Percentiles rank a stretch among this genome's conserved stretches.
These are phyloP conservation scores for Mobula hypostoma DNA, from an alignment of 2,113 vertebrate genomes.

Conservation along the genomic window DNA sequence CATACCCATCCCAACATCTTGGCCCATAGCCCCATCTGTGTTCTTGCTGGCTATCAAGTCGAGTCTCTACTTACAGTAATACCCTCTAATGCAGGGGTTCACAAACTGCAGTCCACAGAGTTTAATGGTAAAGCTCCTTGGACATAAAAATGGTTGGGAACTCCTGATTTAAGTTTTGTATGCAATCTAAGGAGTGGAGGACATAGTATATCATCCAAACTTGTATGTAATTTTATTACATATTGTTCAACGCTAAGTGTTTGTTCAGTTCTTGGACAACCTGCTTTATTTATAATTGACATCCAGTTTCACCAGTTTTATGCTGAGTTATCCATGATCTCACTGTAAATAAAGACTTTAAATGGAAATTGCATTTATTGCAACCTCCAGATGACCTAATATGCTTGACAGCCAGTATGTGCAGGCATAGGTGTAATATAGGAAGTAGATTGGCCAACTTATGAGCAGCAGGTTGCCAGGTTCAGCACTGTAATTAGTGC, in stretches of 20 bases:
- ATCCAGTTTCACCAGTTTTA: not conserved
- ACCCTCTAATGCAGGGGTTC: too few relatives aligned
- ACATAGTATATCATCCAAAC: not conserved
- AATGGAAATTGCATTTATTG: not conserved
- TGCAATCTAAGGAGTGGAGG: not conserved
- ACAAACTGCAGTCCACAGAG: too few relatives aligned
- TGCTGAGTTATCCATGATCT: not conserved
- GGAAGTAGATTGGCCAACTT: not conserved
- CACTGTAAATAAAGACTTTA: too few relatives aligned
- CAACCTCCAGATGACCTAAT: not conserved
- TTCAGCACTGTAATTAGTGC: not conserved
- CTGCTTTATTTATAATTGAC: not conserved
- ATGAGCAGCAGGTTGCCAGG: not conserved
- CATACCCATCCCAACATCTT: too few relatives aligned
- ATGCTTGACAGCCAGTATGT: not conserved
- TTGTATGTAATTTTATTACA: not conserved
- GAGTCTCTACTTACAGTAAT: too few relatives aligned
- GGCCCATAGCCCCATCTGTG: too few relatives aligned
- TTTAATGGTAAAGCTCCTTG: too few relatives aligned
- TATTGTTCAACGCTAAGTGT: not conserved
- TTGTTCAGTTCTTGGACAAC: not conserved
- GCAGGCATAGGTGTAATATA: not conserved
- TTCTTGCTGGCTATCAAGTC: too few relatives aligned
- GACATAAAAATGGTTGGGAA: too few relatives aligned
- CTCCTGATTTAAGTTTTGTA: not conserved